A percentile compares a stretch with the other conserved stretches of the same genome.
Evolutionary conservation across 2,797 vertebrate species (phyloP).

Genomic region (Morelia viridis): DNA sequence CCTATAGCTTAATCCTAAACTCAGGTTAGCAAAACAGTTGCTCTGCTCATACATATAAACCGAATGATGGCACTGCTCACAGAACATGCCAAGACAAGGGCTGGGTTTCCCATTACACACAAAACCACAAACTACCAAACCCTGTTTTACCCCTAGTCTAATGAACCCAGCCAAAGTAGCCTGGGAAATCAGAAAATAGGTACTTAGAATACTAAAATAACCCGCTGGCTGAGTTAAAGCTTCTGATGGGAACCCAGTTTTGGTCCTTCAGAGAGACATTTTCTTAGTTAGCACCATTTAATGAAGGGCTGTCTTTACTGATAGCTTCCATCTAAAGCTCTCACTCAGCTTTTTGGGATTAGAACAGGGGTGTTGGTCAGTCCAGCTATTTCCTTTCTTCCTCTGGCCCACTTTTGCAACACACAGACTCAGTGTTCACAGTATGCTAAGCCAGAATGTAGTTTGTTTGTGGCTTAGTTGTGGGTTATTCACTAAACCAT

Average conservation of each 20-base stretch:
- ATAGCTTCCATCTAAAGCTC: neutral
- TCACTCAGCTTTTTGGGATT: neutral
- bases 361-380: neutral
- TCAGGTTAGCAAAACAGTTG: neutral
- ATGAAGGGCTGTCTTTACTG: slow-evolving; percentile 38
- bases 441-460: neutral
- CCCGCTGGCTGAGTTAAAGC: neutral
- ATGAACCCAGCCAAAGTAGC: neutral
- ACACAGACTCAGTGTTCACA: neutral
- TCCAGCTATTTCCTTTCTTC: neutral
- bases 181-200: neutral
- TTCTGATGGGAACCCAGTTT: neutral
- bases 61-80: no score
- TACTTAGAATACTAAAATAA: neutral
- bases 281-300: slow-evolving; percentile 36
- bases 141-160: neutral
- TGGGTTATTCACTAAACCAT: neutral
- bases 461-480: neutral
- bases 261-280: neutral
- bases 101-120: neutral
- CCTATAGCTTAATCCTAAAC: neutral
- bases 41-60: no score
- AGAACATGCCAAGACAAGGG: neutral
- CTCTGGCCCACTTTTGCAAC: neutral
- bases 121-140: neutral